Evolutionary conservation across 1,140 invertebrate genomes (phyloP).

Genomic region (Megalopta genalis): DNA sequence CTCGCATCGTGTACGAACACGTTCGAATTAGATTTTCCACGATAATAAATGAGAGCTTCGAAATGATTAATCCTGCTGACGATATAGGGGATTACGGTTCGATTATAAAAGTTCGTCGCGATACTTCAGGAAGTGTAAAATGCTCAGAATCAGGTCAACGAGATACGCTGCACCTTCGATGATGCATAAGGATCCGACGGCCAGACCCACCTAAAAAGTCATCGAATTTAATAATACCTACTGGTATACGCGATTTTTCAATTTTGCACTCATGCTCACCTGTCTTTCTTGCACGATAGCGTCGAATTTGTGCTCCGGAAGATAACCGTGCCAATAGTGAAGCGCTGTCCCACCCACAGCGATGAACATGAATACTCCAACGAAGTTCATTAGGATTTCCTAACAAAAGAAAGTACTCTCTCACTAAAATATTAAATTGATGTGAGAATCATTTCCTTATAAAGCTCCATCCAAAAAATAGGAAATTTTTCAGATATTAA

Average conservation of each 20-base stretch:
- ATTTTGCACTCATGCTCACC: slow-evolving; percentile 75
- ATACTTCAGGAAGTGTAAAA: slow-evolving; percentile 85
- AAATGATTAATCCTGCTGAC: neutral
- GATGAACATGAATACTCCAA: slow-evolving; percentile 90
- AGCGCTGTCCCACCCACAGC: slow-evolving; percentile 90
- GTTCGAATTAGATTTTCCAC: no score
- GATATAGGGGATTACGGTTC: slow-evolving; percentile 44
- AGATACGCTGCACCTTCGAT: slow-evolving; percentile 88
- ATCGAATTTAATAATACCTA: neutral
- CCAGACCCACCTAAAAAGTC: slow-evolving; percentile 85
- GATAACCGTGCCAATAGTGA: slow-evolving; percentile 93
- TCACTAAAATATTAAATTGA: neutral
- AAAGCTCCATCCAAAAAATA: no score
- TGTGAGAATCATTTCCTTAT: no score
- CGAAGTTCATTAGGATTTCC: slow-evolving; percentile 93
- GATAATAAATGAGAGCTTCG: neutral
- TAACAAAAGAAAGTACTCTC: slow-evolving; percentile 68
- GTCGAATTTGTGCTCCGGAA: slow-evolving; percentile 86
- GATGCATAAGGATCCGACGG: slow-evolving; percentile 88
- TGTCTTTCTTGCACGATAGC: slow-evolving; percentile 85
- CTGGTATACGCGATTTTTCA: no score
- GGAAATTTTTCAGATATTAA: no score
- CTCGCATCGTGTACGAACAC: no score
- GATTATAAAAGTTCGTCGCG: slow-evolving; percentile 71
- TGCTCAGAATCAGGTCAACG: slow-evolving; percentile 87